Conservation (phyloP, 2,113 vertebrate species). For the Spermophilus dauricus region DNA sequence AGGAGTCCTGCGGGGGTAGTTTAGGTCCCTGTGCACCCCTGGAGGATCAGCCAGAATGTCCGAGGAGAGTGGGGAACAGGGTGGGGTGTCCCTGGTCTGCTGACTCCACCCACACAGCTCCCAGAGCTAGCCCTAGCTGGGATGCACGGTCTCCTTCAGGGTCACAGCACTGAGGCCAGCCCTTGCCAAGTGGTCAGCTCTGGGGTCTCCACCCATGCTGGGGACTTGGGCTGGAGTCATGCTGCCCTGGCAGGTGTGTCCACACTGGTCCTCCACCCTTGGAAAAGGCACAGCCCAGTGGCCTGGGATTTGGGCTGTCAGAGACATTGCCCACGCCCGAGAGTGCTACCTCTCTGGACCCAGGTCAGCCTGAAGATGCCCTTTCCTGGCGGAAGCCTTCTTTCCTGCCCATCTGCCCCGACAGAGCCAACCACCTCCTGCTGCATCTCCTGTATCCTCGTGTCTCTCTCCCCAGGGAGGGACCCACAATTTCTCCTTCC, state of each 20-base stretch:
- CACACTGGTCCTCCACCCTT: accelerated
- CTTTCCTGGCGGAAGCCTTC: neutral
- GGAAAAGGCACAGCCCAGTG: neutral
- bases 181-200: accelerated
- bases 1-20: accelerated
- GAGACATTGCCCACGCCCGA: accelerated
- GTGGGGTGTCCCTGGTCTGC: neutral
- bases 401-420: accelerated
- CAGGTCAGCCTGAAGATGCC: neutral
- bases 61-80: accelerated
- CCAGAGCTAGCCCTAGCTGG: accelerated
- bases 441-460: neutral
- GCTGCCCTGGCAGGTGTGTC: accelerated
- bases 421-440: neutral
- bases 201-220: neutral
- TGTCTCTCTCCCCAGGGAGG: too few relatives aligned
- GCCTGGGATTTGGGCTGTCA: neutral
- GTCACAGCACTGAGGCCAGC: accelerated
- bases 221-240: neutral
- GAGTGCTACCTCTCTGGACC: neutral
- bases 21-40: accelerated
- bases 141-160: neutral
- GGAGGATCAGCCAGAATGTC: accelerated
- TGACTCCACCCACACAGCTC: too few relatives aligned
- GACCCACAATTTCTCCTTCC: neutral